Evolutionary conservation across 2,888 invertebrate genomes (phyloP), one percentile per base, ranked within the genome.

Genomic region (Polydesmus complanatus): DNA sequence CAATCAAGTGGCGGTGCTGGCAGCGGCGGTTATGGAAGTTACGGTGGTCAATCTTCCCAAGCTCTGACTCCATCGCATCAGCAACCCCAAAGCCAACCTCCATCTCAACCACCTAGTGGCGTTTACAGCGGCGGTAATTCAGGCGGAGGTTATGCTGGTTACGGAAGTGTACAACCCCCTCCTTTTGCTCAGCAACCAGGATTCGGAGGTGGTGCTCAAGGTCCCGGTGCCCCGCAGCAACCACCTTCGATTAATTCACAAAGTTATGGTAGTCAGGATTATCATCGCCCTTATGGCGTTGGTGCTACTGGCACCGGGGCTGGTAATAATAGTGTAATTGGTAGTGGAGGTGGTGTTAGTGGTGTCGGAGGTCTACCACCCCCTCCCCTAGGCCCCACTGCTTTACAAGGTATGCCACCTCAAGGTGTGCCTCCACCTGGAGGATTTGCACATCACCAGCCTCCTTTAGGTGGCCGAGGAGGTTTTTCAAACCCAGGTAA

Each of bases 21-120:
- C 48, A 61, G 50, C 48, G 56, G 49, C 27, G 61, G 56, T 50
- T 54, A 61, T 54, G 61, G 61, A 22, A 53, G 56, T 21, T 63
- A 63, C 47, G 56, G 62, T 27, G 62, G 62, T 50, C 62, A 21
- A 56, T 48, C 63, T 5, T 2, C 19, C 56, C 18, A 56, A 8
- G 22, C 62, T 3, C 54, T 48, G 23, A 26, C 62, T 14, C 58
- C 62, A n/a, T 57, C 51, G 18, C 57, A 55, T 23, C n/a, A 56
- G 53, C 58, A 27, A 18, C 37, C 2, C 11, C 37, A 27, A 54
- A 54, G 59, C 53, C 54, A 54, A 18, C 59, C 53, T 23, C 54
- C 54, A 37, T 51, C 37, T 26, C 56, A 56, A n/a, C 58, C 26
- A n/a, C 58, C 58, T 11, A 23, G 53, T 2, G 25, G 53, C 22